Percentiles rank a stretch among this genome's conserved stretches.
phyloP scores from a whole-genome alignment of 2,797 vertebrate species.

The Pogoniulus pusillus region DNA sequence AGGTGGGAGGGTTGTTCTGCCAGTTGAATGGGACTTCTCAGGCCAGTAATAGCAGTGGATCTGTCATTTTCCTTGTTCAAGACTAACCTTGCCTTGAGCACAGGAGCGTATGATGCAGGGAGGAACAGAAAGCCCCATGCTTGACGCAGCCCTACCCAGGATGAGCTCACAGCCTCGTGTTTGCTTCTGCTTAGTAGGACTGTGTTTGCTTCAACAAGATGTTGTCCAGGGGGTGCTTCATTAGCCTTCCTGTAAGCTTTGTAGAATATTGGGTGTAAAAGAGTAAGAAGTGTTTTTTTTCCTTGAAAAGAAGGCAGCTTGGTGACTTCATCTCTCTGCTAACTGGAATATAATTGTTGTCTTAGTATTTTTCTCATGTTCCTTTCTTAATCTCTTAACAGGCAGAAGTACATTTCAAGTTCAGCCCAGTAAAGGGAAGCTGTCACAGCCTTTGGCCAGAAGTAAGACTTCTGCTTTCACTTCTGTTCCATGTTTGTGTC shows the following conservation, averaged over 20 bases:
- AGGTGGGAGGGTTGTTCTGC: neutral
- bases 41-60: neutral
- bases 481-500: neutral
- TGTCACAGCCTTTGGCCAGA: slow-evolving; percentile 1
- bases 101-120: fast-evolving
- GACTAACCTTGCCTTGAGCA: neutral
- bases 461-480: slow-evolving; percentile 57
- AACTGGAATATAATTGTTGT: neutral
- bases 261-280: neutral
- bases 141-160: neutral
- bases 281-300: neutral
- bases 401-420: slow-evolving; percentile 11
- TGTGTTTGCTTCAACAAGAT: neutral
- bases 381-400: neutral
- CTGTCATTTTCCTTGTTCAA: neutral
- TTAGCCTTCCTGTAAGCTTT: neutral
- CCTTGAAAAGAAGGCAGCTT: neutral
- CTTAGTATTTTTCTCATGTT: neutral
- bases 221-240: neutral
- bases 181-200: neutral
- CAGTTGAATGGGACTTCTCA: neutral
- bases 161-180: neutral
- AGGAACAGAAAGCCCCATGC: neutral
- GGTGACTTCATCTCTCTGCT: neutral
- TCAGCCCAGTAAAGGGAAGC: neutral